A percentile compares a stretch with the other conserved stretches of the same genome.
These are phyloP conservation scores for Philereme vetulata DNA, from an alignment of 2,888 invertebrate species.

Conservation along the genomic window DNA sequence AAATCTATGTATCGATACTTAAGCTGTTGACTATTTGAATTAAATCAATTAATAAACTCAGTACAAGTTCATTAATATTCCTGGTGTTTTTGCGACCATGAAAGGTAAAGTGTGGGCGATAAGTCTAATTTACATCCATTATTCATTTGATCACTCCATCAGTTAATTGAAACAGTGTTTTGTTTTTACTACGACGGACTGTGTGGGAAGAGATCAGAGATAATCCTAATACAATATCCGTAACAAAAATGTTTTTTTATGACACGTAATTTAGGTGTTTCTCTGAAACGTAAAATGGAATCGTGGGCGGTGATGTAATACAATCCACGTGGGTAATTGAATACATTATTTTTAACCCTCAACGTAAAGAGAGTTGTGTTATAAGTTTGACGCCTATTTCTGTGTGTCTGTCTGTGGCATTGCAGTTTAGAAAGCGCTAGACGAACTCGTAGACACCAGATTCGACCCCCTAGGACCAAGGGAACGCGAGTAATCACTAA, in stretches of 20 bases:
- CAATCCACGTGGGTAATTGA: background rate
- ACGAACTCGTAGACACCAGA: no score
- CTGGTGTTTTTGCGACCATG: background rate
- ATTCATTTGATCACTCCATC: constrained; percentile 31
- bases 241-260: constrained; percentile 1
- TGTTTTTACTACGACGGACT: constrained; percentile 20
- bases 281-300: background rate
- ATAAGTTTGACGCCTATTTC: no score
- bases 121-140: constrained; percentile 27
- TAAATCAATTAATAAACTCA: no score
- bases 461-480: no score
- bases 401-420: no score
- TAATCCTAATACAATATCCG: constrained; percentile 17
- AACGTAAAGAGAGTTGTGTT: no score
- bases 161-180: constrained; percentile 35
- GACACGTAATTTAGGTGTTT: constrained; percentile 14
- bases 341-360: no score
- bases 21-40: no score
- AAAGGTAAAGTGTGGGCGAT: constrained; percentile 25
- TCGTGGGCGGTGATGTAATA: constrained; percentile 14
- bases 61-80: no score
- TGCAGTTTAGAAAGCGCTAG: no score
- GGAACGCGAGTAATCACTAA: no score
- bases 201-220: constrained; percentile 25
- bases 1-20: no score